Evolutionary conservation across 2,113 vertebrate species (phyloP).

Genomic region (Siniperca chuatsi): DNA sequence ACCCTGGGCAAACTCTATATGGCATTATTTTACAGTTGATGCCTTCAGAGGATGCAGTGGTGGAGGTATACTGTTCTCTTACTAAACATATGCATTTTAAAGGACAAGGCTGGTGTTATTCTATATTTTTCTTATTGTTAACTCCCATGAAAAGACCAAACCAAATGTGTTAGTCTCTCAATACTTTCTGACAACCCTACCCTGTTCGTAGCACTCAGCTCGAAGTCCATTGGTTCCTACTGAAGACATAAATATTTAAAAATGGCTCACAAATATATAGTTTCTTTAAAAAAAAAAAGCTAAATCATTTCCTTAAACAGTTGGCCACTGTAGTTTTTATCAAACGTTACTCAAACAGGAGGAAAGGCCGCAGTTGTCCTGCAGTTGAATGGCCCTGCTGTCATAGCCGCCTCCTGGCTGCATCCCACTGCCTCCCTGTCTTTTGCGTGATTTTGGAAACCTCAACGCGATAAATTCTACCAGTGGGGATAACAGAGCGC

Average conservation of each 20-base stretch:
- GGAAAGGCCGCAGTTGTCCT: not conserved
- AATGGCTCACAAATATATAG: not conserved
- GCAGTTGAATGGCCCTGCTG: not conserved
- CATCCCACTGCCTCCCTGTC: too few relatives aligned
- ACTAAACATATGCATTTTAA: not conserved
- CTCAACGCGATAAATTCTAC: too few relatives aligned
- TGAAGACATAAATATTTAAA: not conserved
- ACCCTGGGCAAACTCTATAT: slow-evolving; percentile 36
- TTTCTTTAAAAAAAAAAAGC: not conserved
- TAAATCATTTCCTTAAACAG: not conserved
- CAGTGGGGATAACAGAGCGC: too few relatives aligned
- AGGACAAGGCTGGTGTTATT: slow-evolving; percentile 5
- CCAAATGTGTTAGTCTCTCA: not conserved
- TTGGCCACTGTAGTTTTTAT: not conserved
- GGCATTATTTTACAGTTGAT: slow-evolving; percentile 34
- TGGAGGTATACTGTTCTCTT: not conserved
- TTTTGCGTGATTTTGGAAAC: too few relatives aligned
- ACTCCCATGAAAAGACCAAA: not conserved
- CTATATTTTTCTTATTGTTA: not conserved
- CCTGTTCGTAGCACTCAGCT: not conserved
- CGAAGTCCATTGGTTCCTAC: not conserved
- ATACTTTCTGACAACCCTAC: too few relatives aligned
- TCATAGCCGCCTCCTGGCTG: too few relatives aligned
- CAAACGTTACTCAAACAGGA: not conserved
- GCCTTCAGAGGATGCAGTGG: slow-evolving; percentile 25